Evolutionary conservation across 2,888 invertebrate species (phyloP), one percentile per base, ranked within the genome.

Genomic region (Synanthedon tipuliformis): DNA sequence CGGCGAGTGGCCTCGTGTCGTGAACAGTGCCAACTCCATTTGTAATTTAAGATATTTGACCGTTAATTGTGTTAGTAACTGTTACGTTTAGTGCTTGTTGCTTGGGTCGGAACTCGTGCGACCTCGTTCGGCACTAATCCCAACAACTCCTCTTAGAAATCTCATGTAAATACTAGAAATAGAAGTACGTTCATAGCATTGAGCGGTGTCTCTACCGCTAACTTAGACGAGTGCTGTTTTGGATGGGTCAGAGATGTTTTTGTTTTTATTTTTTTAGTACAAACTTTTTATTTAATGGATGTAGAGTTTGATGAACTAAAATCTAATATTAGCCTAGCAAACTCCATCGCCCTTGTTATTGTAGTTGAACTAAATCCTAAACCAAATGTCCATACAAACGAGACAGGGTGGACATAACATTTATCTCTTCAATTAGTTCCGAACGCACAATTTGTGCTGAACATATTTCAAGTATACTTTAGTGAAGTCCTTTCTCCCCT

Each of bases 201-300:
- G 71, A 70, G 74, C 68, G 64, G 61, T 10, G 55, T 61, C 52
- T 65, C 61, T 63, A 60, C 62, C 68, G 74, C 70, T 70, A 71
- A 68, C 63, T 76, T 67, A 67, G 65, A 78, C 68, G 75, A 76
- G 75, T 81, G 79, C 78, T 78, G 76, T 82, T 81, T 81, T 83
- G 87, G 87, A 87, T 87, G 87, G 78, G 88, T 88, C 87, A 86
- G 85, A 82, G 68, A 60, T 69, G 66, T 52, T 65, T 66, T 66
- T 58, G 51, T 69, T 74, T 72, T 71, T 72, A 63, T 62, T 63
- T 62, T 63, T 64, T 61, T 81, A 79, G 74, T 72, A 78, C 34
- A 80, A 75, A 56, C 67, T 70, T 78, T 23, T 73, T 75, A 59
- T 75, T 77, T 76, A 64, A 74, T 81, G 75, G 66, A 78, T 80